phyloP scores from a whole-genome alignment of 2,888 invertebrate genomes.

The Ditula angustiorana region DNA sequence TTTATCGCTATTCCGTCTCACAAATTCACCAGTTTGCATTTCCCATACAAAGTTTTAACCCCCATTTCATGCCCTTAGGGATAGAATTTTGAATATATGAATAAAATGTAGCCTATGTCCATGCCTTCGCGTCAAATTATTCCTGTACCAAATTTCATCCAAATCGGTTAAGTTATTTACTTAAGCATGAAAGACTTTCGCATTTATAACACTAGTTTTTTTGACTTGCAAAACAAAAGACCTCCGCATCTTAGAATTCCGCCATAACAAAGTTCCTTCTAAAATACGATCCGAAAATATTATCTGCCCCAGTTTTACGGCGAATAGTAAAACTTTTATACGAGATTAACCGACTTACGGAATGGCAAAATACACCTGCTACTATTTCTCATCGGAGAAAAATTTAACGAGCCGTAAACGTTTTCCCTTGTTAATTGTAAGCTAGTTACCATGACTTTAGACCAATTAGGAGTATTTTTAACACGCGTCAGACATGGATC shows the following conservation, averaged over 20 bases:
- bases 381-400: conserved; percentile 16
- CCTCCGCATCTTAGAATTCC: neutral
- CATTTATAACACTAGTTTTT: no score
- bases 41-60: no score
- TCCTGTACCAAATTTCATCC: no score
- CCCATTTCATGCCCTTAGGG: no score
- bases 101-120: no score
- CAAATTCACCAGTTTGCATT: no score
- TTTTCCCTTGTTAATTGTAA: conserved; percentile 8
- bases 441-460: conserved; percentile 13
- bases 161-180: no score
- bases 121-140: no score
- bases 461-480: conserved; percentile 17
- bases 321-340: conserved; percentile 28
- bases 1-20: no score
- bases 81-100: no score
- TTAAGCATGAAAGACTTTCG: no score
- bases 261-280: neutral
- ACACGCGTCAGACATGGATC: neutral
- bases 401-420: conserved; percentile 22
- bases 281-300: conserved; percentile 18
- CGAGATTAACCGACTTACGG: conserved; percentile 7
- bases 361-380: conserved; percentile 18
- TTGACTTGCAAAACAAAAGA: neutral
- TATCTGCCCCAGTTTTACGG: conserved; percentile 14